Conservation (phyloP, 1,140 invertebrate species). For the Aphis craccivora region DNA sequence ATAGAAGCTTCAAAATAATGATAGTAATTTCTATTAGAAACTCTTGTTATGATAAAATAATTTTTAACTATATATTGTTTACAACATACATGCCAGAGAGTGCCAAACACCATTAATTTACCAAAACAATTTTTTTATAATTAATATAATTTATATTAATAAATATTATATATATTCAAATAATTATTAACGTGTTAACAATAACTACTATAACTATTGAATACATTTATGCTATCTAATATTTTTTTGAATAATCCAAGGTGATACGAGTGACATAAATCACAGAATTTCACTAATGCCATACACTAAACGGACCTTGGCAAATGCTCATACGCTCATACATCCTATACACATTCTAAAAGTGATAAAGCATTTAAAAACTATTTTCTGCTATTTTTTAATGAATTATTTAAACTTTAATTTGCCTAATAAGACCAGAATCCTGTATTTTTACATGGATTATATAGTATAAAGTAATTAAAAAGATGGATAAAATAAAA, state of each 20-base stretch:
- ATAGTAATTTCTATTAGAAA: not conserved
- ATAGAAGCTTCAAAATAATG: not conserved
- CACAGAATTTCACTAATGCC: not conserved
- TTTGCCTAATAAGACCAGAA: not conserved
- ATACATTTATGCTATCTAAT: not conserved
- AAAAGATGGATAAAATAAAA: not conserved
- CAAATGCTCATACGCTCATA: not conserved
- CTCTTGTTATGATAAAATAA: not conserved
- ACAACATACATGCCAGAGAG: not conserved
- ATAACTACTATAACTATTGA: not conserved
- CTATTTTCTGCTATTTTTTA: not conserved
- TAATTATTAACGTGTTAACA: not conserved
- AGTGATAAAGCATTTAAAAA: not conserved
- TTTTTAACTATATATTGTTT: not conserved
- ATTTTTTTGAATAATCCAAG: not conserved
- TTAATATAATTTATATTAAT: not conserved
- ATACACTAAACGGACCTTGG: not conserved
- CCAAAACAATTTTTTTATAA: not conserved
- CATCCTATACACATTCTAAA: no score
- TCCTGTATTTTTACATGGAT: not conserved
- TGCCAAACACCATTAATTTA: not conserved
- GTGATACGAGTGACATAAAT: not conserved
- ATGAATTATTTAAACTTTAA: not conserved
- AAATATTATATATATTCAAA: not conserved
- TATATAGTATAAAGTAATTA: not conserved